Conservation (phyloP, 2,888 invertebrate species). For the Drosophila anomalata region DNA sequence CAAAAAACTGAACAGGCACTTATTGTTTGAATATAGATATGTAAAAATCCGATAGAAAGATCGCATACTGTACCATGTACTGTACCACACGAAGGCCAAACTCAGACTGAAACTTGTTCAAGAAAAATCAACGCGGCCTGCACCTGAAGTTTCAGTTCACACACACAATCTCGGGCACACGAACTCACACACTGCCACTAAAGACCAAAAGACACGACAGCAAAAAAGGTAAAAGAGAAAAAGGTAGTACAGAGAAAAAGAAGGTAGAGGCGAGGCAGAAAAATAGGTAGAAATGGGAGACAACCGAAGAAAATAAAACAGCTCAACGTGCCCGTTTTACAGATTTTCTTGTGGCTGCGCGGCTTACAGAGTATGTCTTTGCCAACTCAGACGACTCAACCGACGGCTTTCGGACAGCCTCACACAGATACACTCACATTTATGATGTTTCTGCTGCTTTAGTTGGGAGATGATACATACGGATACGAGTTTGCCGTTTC, state of each 20-base stretch:
- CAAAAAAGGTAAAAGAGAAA: constrained; percentile 63
- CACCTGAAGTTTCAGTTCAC: constrained; percentile 71
- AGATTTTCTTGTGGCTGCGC: constrained; percentile 59
- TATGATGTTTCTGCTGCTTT: constrained; percentile 7
- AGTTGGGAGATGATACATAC: constrained; percentile 42
- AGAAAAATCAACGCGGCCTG: constrained; percentile 77
- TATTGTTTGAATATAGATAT: constrained; percentile 10
- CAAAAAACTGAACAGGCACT: constrained; percentile 17
- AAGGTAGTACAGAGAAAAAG: constrained; percentile 48
- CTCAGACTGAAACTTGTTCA: constrained; percentile 83
- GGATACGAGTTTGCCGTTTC: constrained; percentile 27
- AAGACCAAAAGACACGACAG: constrained; percentile 71
- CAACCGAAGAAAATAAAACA: constrained; percentile 71
- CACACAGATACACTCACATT: constrained; percentile 25
- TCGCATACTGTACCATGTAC: constrained; percentile 82
- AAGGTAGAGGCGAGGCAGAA: constrained; percentile 48
- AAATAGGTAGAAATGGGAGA: constrained; percentile 69
- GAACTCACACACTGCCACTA: background rate
- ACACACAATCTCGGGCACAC: constrained; percentile 35
- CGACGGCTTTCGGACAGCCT: constrained; percentile 55
- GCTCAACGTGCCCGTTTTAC: constrained; percentile 76
- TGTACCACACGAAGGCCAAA: constrained; percentile 83
- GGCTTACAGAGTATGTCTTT: constrained; percentile 22
- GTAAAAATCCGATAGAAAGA: constrained; percentile 41
- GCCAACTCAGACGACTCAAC: constrained; percentile 49